Evolutionary conservation across 2,113 vertebrate species (phyloP).

Genomic region (Turnix velox): DNA sequence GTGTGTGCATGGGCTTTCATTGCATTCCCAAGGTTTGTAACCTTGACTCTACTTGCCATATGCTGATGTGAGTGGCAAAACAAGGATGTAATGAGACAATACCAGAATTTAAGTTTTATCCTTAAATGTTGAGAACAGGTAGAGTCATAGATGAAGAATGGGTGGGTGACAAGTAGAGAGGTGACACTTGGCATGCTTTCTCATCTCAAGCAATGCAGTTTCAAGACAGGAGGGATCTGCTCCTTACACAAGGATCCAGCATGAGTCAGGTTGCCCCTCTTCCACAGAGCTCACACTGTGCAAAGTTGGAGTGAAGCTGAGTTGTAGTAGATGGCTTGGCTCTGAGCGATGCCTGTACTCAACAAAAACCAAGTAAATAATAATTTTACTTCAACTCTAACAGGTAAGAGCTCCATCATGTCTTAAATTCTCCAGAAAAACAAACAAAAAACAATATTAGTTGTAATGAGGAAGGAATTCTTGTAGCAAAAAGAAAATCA

Average conservation of each 20-base stretch:
- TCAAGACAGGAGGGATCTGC: neutral
- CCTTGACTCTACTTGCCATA: neutral
- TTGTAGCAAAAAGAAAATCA: neutral
- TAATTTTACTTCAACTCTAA: neutral
- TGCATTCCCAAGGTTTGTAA: neutral
- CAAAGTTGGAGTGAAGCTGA: neutral
- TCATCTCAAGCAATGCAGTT: neutral
- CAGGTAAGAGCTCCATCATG: neutral
- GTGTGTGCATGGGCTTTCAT: too few relatives aligned
- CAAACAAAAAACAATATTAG: neutral
- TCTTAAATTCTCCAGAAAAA: neutral
- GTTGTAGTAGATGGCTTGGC: neutral
- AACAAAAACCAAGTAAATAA: neutral
- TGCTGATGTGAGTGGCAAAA: neutral
- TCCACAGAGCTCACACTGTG: neutral
- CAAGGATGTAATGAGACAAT: rapidly evolving
- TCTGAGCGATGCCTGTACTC: neutral
- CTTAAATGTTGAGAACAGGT: neutral
- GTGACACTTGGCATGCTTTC: neutral
- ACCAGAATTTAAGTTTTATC: neutral
- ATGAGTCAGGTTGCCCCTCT: neutral
- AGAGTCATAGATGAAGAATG: neutral
- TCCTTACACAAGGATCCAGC: neutral
- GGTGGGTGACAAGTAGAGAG: neutral
- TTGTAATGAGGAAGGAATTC: neutral